phyloP scores from a whole-genome alignment of 2,888 invertebrate genomes.

The Agapetus fuscipes region DNA sequence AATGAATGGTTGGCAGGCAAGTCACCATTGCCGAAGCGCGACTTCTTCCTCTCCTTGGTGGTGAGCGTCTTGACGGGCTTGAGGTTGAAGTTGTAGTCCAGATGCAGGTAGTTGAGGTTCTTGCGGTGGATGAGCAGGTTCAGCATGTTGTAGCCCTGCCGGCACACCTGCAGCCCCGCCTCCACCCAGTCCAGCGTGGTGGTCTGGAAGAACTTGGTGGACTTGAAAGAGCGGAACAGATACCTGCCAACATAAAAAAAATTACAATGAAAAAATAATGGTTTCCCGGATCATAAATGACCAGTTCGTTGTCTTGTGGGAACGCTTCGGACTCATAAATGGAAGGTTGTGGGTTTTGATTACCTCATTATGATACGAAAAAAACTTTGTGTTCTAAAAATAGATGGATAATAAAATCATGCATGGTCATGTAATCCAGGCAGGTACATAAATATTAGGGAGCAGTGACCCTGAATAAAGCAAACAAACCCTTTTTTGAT shows the following conservation, averaged over 20 bases:
- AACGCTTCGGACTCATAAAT: too few relatives aligned
- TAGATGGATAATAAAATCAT: too few relatives aligned
- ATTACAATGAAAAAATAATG: not conserved
- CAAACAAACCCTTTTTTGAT: too few relatives aligned
- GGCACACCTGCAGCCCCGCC: slow-evolving; percentile 94
- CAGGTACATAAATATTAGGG: too few relatives aligned
- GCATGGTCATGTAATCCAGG: too few relatives aligned
- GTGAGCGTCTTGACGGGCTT: slow-evolving; percentile 99
- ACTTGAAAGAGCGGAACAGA: slow-evolving; percentile 97
- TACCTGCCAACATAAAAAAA: slow-evolving; percentile 49
- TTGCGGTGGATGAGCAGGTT: slow-evolving; percentile 98
- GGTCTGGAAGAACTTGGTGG: slow-evolving; percentile 99
- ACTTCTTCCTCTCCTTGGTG: slow-evolving; percentile 98
- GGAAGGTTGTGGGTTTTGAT: too few relatives aligned
- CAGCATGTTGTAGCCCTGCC: slow-evolving; percentile 99
- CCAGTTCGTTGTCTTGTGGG: too few relatives aligned
- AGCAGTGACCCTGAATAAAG: too few relatives aligned
- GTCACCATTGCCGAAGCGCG: slow-evolving; percentile 87
- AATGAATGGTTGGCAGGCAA: too few relatives aligned
- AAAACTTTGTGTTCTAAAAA: too few relatives aligned
- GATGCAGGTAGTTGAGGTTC: slow-evolving; percentile 97
- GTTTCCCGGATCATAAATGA: not conserved
- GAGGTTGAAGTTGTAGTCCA: slow-evolving; percentile 99
- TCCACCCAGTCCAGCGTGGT: slow-evolving; percentile 99
- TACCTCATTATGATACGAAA: too few relatives aligned